A percentile compares a stretch with the other conserved stretches of the same genome.
phyloP scores from a whole-genome alignment of 1,140 invertebrate genomes.

The Meloidogyne exigua region DNA sequence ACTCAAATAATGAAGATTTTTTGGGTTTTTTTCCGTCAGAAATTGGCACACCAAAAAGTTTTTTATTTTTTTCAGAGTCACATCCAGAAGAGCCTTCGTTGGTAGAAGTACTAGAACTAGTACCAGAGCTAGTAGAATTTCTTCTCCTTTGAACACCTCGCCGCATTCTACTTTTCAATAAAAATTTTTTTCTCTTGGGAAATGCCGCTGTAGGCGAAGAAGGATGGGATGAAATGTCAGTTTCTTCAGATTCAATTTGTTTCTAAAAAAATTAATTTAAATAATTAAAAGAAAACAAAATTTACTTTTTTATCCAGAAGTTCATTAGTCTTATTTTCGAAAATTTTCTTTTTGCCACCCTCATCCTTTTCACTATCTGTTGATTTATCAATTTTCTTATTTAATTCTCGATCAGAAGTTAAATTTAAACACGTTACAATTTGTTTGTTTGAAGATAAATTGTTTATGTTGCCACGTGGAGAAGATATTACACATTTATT shows the following conservation, averaged over 20 bases:
- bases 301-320: neutral
- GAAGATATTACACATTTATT: constrained; percentile 21
- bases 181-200: neutral
- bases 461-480: neutral
- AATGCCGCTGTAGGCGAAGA: neutral
- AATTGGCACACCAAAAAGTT: neutral
- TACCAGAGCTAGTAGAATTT: neutral
- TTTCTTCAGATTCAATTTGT: neutral
- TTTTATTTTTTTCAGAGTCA: constrained; percentile 8
- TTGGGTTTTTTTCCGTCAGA: neutral
- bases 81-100: neutral
- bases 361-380: constrained; percentile 8
- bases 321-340: neutral
- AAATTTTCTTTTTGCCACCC: neutral
- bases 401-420: neutral
- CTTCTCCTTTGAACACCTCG: neutral
- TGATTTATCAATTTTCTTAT: neutral
- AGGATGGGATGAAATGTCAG: neutral
- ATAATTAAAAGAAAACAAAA: neutral
- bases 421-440: neutral
- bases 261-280: neutral
- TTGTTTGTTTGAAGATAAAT: neutral
- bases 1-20: neutral
- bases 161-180: neutral
- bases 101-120: constrained; percentile 19